Percentiles rank a stretch among this genome's conserved stretches.
Evolutionary conservation across 1,140 invertebrate genomes (phyloP).

Genomic region (Hirudo medicinalis): DNA sequence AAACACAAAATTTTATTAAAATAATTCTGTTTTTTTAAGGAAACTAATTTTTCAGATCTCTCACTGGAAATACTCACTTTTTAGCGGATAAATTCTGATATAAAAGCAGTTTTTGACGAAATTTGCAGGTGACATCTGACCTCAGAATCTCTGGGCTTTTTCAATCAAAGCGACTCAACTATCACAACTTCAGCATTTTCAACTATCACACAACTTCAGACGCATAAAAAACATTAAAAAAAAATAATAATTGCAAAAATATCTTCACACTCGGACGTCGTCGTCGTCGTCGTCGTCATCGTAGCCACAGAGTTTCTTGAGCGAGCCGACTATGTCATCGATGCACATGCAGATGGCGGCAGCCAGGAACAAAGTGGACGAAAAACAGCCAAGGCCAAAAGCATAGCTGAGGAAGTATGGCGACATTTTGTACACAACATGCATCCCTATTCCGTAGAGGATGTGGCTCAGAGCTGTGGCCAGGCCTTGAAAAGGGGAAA

Average conservation of each 20-base stretch:
- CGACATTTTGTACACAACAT: constrained; percentile 27
- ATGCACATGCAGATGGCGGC: constrained; percentile 40
- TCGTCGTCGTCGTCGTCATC: constrained; percentile 12
- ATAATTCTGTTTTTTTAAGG: too few species aligned
- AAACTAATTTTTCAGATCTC: too few species aligned
- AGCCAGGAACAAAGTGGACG: constrained; percentile 35
- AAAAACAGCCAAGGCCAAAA: constrained; percentile 37
- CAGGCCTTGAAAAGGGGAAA: constrained; percentile 29
- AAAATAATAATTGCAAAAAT: neutral
- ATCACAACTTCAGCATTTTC: neutral
- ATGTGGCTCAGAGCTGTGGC: constrained; percentile 33
- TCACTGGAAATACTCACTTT: too few species aligned
- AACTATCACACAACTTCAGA: neutral
- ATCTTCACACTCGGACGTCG: constrained; percentile 17
- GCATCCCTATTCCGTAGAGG: constrained; percentile 33
- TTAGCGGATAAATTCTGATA: too few species aligned
- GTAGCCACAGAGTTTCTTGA: neutral
- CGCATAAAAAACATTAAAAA: neutral
- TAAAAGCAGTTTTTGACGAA: too few species aligned
- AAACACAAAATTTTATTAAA: too few species aligned
- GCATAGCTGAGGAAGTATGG: constrained; percentile 34
- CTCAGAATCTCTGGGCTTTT: too few species aligned
- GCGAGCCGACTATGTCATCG: constrained; percentile 31
- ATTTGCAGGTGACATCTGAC: too few species aligned
- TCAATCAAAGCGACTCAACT: too few species aligned